Conservation (phyloP, 2,113 vertebrate genomes). For the Pseudorhombus dupliciocellatus region DNA sequence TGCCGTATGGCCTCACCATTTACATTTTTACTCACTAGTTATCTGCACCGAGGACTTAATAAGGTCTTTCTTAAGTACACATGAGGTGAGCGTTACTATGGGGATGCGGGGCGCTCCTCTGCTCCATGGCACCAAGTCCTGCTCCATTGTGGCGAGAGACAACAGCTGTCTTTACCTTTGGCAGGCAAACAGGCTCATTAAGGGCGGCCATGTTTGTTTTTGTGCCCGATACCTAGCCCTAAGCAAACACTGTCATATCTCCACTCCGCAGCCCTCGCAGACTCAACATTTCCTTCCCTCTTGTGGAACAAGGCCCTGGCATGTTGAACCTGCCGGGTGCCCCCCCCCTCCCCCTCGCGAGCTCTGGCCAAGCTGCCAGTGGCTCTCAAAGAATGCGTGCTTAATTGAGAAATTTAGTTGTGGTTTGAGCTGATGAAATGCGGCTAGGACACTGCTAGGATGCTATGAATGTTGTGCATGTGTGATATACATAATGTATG, state of each 20-base stretch:
- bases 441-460: slow-evolving; percentile 29
- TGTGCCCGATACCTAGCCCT: slow-evolving; percentile 80
- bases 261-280: slow-evolving; percentile 68
- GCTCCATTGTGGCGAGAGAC: slow-evolving; percentile 74
- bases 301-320: slow-evolving; percentile 65
- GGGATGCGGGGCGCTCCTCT: slow-evolving; percentile 62
- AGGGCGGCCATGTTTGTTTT: slow-evolving; percentile 81
- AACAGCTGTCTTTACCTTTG: slow-evolving; percentile 84
- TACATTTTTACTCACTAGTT: slow-evolving; percentile 71
- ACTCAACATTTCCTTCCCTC: slow-evolving; percentile 76
- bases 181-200: slow-evolving; percentile 83
- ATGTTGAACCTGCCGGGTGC: slow-evolving; percentile 25
- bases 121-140: slow-evolving; percentile 51
- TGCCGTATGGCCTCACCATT: slow-evolving; percentile 48
- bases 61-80: slow-evolving; percentile 66
- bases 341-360: background rate
- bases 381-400: slow-evolving; percentile 71
- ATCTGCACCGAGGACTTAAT: slow-evolving; percentile 68
- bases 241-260: slow-evolving; percentile 82
- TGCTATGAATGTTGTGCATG: slow-evolving; percentile 52
- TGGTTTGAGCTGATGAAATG: slow-evolving; percentile 59
- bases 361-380: slow-evolving; percentile 56
- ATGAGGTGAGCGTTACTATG: slow-evolving; percentile 74
- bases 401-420: slow-evolving; percentile 74
- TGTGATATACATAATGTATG: slow-evolving; percentile 60